Conservation (phyloP, 1,140 invertebrate genomes). For the Bombus picipes region DNA sequence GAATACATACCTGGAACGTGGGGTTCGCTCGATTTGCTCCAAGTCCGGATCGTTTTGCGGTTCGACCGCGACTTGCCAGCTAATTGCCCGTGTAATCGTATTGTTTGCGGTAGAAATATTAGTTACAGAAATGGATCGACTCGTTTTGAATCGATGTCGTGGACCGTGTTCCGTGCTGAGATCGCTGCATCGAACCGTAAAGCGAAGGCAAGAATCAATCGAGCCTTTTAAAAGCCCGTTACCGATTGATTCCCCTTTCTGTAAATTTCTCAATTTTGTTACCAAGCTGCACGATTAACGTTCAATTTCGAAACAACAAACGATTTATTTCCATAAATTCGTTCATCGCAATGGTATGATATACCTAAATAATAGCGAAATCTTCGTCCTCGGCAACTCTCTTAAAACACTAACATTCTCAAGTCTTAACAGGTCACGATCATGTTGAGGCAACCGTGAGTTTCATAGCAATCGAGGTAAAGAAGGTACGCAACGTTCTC, state of each 20-base stretch:
- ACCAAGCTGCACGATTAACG: no score
- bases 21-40: background rate
- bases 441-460: no score
- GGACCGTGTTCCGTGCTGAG: background rate
- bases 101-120: conserved; percentile 10
- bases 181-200: background rate
- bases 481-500: background rate
- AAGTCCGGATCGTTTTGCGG: background rate
- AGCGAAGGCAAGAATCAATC: background rate
- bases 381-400: no score
- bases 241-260: no score
- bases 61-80: background rate
- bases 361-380: no score
- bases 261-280: no score
- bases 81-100: conserved; percentile 30
- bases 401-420: no score
- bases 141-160: background rate
- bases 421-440: no score
- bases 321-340: no score
- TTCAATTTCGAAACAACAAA: no score
- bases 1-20: background rate
- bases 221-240: background rate
- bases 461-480: no score
- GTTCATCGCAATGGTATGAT: no score
- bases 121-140: background rate